phyloP scores from a whole-genome alignment of 1,140 invertebrate genomes.

The Penaeus chinensis region DNA sequence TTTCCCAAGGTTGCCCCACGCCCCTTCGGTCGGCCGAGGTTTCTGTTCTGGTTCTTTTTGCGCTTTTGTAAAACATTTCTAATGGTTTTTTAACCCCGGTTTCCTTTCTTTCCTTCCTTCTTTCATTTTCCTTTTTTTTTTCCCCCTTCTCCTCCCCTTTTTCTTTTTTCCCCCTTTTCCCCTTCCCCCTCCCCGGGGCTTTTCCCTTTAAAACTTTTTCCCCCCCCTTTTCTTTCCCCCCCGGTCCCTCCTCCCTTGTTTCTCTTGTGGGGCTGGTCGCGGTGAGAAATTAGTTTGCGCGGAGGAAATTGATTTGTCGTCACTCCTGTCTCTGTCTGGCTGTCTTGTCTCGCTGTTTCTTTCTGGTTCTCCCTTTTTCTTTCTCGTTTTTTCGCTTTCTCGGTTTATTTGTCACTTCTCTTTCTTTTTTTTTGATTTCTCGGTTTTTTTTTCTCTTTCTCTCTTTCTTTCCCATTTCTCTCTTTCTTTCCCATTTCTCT shows the following conservation, averaged over 20 bases:
- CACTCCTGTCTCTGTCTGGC: too few species aligned
- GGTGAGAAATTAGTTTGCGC: too few species aligned
- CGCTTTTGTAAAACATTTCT: neutral
- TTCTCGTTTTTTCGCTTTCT: too few species aligned
- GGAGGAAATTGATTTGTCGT: too few species aligned
- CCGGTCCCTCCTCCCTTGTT: neutral
- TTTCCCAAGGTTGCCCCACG: neutral
- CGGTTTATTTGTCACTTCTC: too few species aligned
- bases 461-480: too few species aligned
- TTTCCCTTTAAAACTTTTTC: neutral
- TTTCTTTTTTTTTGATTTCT: too few species aligned
- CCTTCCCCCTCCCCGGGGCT: neutral
- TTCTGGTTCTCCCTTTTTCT: too few species aligned
- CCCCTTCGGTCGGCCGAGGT: neutral
- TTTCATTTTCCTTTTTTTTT: neutral
- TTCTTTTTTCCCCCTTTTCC: conserved; percentile 9
- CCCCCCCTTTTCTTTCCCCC: neutral
- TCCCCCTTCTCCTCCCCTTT: conserved; percentile 6
- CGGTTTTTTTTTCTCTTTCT: too few species aligned
- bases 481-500: too few species aligned
- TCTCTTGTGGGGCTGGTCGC: too few species aligned
- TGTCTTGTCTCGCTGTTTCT: too few species aligned
- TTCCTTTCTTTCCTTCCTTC: neutral
- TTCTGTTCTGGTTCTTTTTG: neutral
- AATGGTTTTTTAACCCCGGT: neutral